Base-by-base conservation (phyloP, 2,888 invertebrate species). In the Cataglyphis rosenhaueri region DNA sequence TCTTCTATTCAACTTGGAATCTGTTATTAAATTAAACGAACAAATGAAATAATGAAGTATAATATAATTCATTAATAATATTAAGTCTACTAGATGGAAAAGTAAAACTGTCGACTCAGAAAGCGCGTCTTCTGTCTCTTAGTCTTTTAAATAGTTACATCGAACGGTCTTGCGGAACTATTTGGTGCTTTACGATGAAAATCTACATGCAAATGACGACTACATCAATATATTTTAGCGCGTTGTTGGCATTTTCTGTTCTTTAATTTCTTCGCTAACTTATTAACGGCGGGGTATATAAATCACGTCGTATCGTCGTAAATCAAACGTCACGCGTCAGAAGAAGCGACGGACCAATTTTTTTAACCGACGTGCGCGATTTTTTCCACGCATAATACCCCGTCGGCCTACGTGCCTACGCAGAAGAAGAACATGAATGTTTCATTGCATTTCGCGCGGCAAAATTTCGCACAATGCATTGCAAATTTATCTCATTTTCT, bases 401-500 rank as follows among this genome's bases (percentile, higher is more conserved):
- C 44, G 32, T 59, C 70, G 21, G 41, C 41, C 32, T 12, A 38
- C 70, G 59, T 59, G 66, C 29, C 70, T 44, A 35, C 44, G 78
- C 59, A 59, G 57, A 79, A 70, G 78, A 44, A 70, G 70, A 3
- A 25, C 78, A 79, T 79, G 78, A 79, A 79, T 79, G 78, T 79
- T 79, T 79, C 78, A 79, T 79, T 79, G 78, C 78, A 68, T 59
- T 66, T 76, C 78, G 78, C 78, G 35, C 78, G 44, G 59, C 70
- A 70, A 79, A 79, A 79, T 79, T 79, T 59, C 70, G 70, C 70
- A 78, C 78, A 79, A 79, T 79, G 78, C 78, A 79, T 79, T 79
- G 78, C 78, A 79, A 79, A 79, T 79, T 79, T 79, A 79, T 79
- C 78, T 79, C 78, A 79, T 79, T 79, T 79, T 79, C 78, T 79